A percentile compares a stretch with the other conserved stretches of the same genome.
phyloP scores from a whole-genome alignment of 2,797 vertebrate species.

The Rhabdophis nuchalis region DNA sequence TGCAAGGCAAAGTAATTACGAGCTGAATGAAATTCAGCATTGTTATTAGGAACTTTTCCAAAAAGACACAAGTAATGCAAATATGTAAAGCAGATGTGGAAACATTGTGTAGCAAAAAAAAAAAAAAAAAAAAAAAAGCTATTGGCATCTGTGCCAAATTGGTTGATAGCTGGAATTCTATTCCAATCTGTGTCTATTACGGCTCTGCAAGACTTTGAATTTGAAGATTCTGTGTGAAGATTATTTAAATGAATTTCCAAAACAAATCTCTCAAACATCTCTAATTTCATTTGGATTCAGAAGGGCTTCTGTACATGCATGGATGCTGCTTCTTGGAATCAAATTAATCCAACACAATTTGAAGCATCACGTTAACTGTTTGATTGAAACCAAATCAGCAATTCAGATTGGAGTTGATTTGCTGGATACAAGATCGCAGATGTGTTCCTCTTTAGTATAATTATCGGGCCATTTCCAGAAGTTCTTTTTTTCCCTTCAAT shows the following conservation, averaged over 20 bases:
- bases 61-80: background rate
- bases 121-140: background rate
- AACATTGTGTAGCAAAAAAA: background rate
- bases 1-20: background rate
- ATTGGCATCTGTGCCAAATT: background rate
- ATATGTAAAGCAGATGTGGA: background rate
- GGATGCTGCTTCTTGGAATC: background rate
- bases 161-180: background rate
- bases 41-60: background rate
- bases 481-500: background rate
- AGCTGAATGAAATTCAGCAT: background rate
- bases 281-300: background rate
- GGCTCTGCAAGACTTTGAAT: background rate
- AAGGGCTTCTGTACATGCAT: background rate
- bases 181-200: background rate
- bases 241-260: background rate
- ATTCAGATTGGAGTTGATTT: background rate
- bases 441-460: background rate
- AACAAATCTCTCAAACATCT: background rate
- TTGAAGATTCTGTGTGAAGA: background rate
- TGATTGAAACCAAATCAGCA: background rate
- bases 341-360: background rate
- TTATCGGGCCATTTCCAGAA: background rate
- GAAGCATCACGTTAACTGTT: background rate
- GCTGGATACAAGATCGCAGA: background rate